Evolutionary conservation across 2,888 invertebrate species (phyloP).

Genomic region (Omphaloscelis lunosa): DNA sequence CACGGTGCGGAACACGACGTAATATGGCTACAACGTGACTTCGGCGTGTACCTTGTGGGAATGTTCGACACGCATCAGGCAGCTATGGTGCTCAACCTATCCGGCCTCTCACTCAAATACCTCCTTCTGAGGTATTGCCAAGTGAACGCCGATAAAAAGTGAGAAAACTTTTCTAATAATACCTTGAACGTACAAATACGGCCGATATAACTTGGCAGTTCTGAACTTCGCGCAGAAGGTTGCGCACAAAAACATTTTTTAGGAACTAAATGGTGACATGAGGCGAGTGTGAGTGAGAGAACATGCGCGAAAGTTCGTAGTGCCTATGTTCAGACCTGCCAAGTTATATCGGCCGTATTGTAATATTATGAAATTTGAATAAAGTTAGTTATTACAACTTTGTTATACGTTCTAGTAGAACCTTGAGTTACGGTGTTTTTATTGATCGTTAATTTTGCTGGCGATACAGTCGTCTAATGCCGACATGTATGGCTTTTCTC

Average conservation of each 20-base stretch:
- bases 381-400: background rate
- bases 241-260: too few relatives aligned
- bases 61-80: conserved; percentile 99
- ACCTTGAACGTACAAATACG: background rate
- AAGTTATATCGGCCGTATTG: too few relatives aligned
- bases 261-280: too few relatives aligned
- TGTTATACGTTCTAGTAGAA: background rate
- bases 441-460: background rate
- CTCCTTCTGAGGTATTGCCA: conserved; percentile 95
- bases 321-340: too few relatives aligned
- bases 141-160: conserved; percentile 95
- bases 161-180: conserved; percentile 49
- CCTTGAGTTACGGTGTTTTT: background rate
- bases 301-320: too few relatives aligned
- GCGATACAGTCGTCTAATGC: background rate
- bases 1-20: conserved; percentile 98
- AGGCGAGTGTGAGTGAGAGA: too few relatives aligned
- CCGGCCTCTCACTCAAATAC: conserved; percentile 94
- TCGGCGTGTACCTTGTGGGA: conserved; percentile 98
- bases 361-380: background rate
- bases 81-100: conserved; percentile 93
- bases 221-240: too few relatives aligned
- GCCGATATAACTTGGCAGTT: too few relatives aligned
- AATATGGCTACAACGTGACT: conserved; percentile 98
- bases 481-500: background rate